Evolutionary conservation across 2,888 invertebrate genomes (phyloP).

Genomic region (Drosophila algonquin): DNA sequence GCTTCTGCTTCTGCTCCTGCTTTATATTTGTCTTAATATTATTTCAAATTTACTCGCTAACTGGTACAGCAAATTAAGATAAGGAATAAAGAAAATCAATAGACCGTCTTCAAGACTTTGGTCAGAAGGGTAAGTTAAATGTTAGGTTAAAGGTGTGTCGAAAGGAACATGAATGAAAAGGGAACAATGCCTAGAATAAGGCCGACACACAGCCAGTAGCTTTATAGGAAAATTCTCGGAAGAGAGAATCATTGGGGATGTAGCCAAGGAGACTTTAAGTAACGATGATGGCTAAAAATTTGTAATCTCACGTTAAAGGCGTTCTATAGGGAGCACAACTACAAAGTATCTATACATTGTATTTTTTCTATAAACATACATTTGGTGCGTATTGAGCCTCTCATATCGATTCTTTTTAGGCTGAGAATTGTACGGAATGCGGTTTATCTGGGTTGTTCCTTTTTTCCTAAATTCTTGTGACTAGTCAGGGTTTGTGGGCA

Average conservation of each 20-base stretch:
- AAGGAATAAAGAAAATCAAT: slow-evolving; percentile 44
- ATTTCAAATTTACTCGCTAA: slow-evolving; percentile 64
- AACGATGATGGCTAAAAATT: too few relatives aligned
- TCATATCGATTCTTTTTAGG: too few relatives aligned
- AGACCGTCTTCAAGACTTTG: slow-evolving; percentile 5
- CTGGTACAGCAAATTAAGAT: slow-evolving; percentile 61
- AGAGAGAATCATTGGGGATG: neutral
- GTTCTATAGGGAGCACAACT: too few relatives aligned
- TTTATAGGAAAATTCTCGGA: neutral
- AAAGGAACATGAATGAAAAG: neutral
- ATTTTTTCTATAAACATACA: too few relatives aligned
- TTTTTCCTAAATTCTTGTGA: too few relatives aligned
- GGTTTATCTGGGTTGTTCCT: too few relatives aligned
- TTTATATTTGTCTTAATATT: slow-evolving; percentile 57
- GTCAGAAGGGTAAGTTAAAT: slow-evolving; percentile 1
- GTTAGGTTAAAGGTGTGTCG: slow-evolving; percentile 1
- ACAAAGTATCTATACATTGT: too few relatives aligned
- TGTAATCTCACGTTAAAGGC: too few relatives aligned
- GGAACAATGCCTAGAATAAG: neutral
- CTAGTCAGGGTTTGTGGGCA: too few relatives aligned
- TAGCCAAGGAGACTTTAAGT: neutral
- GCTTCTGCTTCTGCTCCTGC: slow-evolving; percentile 2
- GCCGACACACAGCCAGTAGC: too few relatives aligned
- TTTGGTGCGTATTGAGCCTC: too few relatives aligned
- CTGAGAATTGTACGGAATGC: too few relatives aligned